phyloP scores from a whole-genome alignment of 2,888 invertebrate species.

The Polyommatus icarus region DNA sequence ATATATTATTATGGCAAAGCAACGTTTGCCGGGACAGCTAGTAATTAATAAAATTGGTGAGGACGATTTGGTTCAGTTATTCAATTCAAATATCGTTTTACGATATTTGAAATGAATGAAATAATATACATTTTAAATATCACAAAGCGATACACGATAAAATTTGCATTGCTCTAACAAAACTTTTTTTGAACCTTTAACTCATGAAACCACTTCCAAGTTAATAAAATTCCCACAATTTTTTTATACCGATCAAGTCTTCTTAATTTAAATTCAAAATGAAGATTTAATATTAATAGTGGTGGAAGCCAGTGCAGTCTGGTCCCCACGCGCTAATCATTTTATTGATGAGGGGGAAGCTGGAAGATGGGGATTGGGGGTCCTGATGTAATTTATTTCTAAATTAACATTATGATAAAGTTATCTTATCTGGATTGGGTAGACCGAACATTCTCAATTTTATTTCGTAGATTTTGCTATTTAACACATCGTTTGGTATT shows the following conservation, averaged over 20 bases:
- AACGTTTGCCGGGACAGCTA: no score
- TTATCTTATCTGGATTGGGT: constrained; percentile 20
- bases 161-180: no score
- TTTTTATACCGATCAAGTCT: background rate
- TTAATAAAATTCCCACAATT: background rate
- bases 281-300: constrained; percentile 15
- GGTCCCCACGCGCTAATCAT: constrained; percentile 18
- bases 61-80: no score
- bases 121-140: no score
- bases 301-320: background rate
- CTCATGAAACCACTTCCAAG: background rate
- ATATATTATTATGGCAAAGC: no score
- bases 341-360: constrained; percentile 24
- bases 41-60: no score
- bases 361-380: constrained; percentile 14
- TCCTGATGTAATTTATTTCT: constrained; percentile 19
- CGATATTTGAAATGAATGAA: no score
- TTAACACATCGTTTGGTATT: no score
- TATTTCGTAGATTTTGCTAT: background rate
- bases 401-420: constrained; percentile 30
- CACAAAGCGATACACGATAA: no score
- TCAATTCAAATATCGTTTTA: no score
- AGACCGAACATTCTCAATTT: background rate
- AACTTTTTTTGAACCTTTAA: no score
- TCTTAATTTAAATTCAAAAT: constrained; percentile 18